Conservation (phyloP, 2,113 vertebrate genomes). For the Steatornis caripensis region DNA sequence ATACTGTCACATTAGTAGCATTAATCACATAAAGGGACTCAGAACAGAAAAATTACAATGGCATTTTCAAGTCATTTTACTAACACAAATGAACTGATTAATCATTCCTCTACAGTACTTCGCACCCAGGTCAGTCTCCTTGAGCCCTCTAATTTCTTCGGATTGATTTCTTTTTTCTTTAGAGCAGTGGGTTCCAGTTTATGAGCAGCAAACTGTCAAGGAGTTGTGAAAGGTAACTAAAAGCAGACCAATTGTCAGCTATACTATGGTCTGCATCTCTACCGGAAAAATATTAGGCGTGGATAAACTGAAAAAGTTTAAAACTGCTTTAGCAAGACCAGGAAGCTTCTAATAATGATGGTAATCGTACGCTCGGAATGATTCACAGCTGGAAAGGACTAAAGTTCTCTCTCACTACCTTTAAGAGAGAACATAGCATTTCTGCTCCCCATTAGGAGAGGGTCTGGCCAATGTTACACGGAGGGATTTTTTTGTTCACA, state of each 20-base stretch:
- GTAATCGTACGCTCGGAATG: background rate
- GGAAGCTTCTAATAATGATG: background rate
- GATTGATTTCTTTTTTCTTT: background rate
- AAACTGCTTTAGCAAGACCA: background rate
- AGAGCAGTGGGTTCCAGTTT: background rate
- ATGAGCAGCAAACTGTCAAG: background rate
- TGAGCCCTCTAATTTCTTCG: background rate
- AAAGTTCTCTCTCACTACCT: background rate
- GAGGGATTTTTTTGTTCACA: background rate
- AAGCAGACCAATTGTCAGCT: background rate
- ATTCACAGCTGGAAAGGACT: background rate
- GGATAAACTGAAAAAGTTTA: background rate
- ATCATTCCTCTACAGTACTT: background rate
- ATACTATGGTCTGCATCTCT: background rate
- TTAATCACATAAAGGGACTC: background rate
- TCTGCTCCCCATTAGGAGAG: background rate
- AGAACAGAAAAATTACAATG: background rate
- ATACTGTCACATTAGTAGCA: background rate
- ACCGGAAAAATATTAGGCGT: background rate
- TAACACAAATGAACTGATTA: background rate
- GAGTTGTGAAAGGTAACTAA: background rate
- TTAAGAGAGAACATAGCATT: background rate
- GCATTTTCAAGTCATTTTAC: background rate
- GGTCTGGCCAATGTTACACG: background rate
- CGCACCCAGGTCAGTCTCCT: background rate